Percentiles rank a stretch among this genome's conserved stretches.
Conservation (phyloP, 2,113 vertebrate species). For the Sylvietta virens region DNA sequence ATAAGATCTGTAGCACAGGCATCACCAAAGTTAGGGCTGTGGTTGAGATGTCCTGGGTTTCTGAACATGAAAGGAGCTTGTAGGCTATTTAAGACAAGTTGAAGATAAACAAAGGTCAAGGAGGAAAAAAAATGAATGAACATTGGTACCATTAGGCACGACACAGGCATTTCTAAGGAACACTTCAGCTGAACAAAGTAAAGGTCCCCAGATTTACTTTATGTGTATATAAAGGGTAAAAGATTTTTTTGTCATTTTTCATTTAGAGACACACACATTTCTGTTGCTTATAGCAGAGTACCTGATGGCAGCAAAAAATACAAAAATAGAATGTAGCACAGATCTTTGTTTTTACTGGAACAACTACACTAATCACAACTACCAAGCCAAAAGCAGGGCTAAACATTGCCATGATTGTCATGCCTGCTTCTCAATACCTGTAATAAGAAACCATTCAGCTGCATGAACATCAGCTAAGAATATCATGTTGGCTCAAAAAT, state of each 20-base stretch:
- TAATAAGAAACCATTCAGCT: background rate
- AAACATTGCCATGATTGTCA: background rate
- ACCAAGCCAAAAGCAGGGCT: background rate
- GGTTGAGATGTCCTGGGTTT: conserved; percentile 50
- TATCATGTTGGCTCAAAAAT: background rate
- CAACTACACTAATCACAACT: background rate
- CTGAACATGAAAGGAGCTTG: conserved; percentile 72
- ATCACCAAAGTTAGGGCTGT: conserved; percentile 77
- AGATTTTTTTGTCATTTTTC: background rate
- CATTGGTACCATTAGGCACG: background rate
- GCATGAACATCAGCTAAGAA: background rate
- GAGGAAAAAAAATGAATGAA: background rate
- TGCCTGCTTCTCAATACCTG: accelerated
- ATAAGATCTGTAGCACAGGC: conserved; percentile 87
- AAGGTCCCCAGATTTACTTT: background rate
- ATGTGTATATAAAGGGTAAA: background rate
- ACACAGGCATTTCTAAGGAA: background rate
- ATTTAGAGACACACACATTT: background rate
- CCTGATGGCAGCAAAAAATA: background rate
- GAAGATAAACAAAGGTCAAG: background rate
- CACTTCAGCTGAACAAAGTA: background rate
- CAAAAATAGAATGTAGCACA: background rate
- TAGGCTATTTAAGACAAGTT: conserved; percentile 69
- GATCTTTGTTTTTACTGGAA: background rate
- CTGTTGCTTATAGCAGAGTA: background rate